Base-by-base conservation (phyloP, 2,797 vertebrate genomes). In the Cheirogaleus major region DNA sequence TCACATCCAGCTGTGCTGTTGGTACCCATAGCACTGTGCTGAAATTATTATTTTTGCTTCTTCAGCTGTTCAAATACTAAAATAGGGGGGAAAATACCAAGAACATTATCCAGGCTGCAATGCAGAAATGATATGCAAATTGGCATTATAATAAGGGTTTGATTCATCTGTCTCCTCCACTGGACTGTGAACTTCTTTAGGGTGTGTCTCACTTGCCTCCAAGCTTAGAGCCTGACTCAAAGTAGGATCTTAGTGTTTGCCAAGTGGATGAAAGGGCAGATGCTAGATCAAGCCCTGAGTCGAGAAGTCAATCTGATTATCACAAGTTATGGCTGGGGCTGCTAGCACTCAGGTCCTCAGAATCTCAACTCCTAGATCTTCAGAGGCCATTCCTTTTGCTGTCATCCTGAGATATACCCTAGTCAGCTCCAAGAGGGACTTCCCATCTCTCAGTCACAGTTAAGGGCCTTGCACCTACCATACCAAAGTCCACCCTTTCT, bases 31-130 rank as follows among this genome's bases (percentile, higher is more conserved):
- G 80, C 87, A 63, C 88, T 70, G 81, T 35, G 50, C 52, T 80
- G 38, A 86, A 80, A 86, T 82, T 50, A 89, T 88, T 96, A 45
- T 35, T 79, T 14, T 70, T 91, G 82, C 48, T 81, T 85, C 89
- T 94, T 95, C 59, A 85, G 57, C 95, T 97, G 79, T 75, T 96
- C 86, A 76, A 75, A 83, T 61, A 86, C 86, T 91, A 76, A 93
- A 83, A 86, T 5, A 4, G 63, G 50, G 17, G 12, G 1, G 11
- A 22, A 41, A 85, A 80, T 7, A 55, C 22, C 73, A 38, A 80
- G 72, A 48, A 92, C 81, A 95, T 73, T 45, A 85, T 75, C n/a
- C 85, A 67, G 86, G 79, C 81, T 85, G 22, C 63, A 1, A 27
- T 82, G 69, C 6, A 57, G 82, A 83, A 94, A 91, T 82, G 57